Base-by-base conservation (phyloP, 35 echinoderm and acorn worm species). In the Chiridota heheva region DNA sequence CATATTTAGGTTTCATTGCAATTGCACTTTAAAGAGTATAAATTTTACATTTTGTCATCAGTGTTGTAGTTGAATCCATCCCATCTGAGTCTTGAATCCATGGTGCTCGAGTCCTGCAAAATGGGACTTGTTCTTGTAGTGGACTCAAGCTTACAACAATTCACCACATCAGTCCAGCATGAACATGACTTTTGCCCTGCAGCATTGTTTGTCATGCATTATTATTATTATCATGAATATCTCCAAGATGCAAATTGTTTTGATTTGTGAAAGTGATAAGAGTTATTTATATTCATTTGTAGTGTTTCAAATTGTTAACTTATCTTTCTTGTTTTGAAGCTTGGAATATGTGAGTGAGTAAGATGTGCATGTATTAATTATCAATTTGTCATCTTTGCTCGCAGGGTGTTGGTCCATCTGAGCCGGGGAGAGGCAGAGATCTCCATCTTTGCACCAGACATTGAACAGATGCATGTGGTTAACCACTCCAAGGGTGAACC, bases 401-500 rank as follows among this genome's bases (percentile, higher is more conserved):
- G 18, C 72, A 96, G 92, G 24, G 58, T 96, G 17, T 76, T 87
- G 26, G 93, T 96, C 5, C 87, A 96, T 72, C 78, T 96, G 13
- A 96, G 93, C 73, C 58, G 93, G 10, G 80, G 74, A 32, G 72
- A 60, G 39, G 93, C 88, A 26, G 88, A 96, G 18, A 82, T 90
- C 10, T 76, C 83, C 17, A 91, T 96, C n/a, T 96, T 86, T 84
- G 93, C 93, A 16, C 93, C 93, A 39, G 93, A 96, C 67, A 76
- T 87, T 26, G 13, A 75, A 20, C 93, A 96, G 62, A 90, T 96
- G 93, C 93, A 96, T 87, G 93, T 96, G 5, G 84, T 96, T 29
- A 80, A 96, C 58, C 93, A 96, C 84, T 66, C 58, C 72, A 96
- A 90, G 71, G 91, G 92, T 58, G 87, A 96, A 49, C 87, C 92